Evolutionary conservation across 2,797 vertebrate genomes (phyloP).

Genomic region (Cyprinella venusta): DNA sequence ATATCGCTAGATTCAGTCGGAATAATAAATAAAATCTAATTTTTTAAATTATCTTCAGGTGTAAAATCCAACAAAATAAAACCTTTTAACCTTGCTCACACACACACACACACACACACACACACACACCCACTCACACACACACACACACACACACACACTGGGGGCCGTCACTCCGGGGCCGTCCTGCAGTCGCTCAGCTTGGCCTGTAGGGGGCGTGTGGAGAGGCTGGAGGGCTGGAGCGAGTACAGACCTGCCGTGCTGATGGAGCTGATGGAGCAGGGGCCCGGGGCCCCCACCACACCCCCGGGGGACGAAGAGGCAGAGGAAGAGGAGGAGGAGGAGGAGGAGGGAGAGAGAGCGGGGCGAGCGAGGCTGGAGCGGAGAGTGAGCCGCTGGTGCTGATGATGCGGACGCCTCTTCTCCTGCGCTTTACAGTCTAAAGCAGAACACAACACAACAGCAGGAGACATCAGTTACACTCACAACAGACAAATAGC

Average conservation of each 20-base stretch:
- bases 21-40: not conserved
- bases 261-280: constrained; percentile 82
- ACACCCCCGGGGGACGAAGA: constrained; percentile 69
- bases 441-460: constrained; percentile 61
- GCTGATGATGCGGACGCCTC: constrained; percentile 81
- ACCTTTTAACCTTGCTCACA: too few relatives aligned
- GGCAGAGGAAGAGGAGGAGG: constrained; percentile 63
- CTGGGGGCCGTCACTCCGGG: constrained; percentile 64
- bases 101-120: too few relatives aligned
- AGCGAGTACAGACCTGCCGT: constrained; percentile 86
- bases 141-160: constrained; percentile 4
- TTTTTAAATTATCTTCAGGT: too few relatives aligned
- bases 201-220: constrained; percentile 62
- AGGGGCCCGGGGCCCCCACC: constrained; percentile 74
- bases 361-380: constrained; percentile 69
- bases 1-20: not conserved
- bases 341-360: constrained; percentile 67
- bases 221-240: constrained; percentile 72
- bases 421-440: constrained; percentile 86
- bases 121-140: not conserved
- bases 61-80: not conserved
- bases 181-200: constrained; percentile 61
- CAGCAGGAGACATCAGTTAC: too few relatives aligned
- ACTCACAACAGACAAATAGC: too few relatives aligned
- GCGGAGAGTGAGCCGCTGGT: constrained; percentile 80